Conservation (phyloP, 2,888 invertebrate species). For the Unio delphinus region DNA sequence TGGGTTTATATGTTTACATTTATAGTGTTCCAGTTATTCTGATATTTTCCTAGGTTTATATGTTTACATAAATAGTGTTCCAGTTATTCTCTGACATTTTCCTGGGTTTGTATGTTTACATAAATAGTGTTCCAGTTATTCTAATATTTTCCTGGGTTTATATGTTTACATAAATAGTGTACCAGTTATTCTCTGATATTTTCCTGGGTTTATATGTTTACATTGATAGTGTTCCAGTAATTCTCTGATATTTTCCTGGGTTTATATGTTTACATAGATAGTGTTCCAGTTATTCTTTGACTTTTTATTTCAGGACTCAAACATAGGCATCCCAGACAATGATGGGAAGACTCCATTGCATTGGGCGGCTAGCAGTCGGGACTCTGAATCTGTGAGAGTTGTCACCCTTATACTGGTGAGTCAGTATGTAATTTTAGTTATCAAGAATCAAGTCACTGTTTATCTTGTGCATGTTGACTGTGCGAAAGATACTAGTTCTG, state of each 20-base stretch:
- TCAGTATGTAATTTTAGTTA: conserved; percentile 3
- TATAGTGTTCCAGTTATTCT: neutral
- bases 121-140: neutral
- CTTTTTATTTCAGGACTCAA: conserved; percentile 63
- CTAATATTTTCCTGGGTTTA: neutral
- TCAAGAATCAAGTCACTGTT: neutral
- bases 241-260: neutral
- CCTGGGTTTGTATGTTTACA: neutral
- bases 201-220: neutral
- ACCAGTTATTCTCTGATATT: neutral
- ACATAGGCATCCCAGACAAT: conserved; percentile 71
- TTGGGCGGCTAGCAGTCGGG: conserved; percentile 70
- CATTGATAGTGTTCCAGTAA: neutral
- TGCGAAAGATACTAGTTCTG: too few relatives aligned
- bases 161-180: neutral
- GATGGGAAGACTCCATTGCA: conserved; percentile 72
- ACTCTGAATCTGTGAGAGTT: conserved; percentile 66
- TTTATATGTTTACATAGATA: neutral
- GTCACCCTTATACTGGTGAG: conserved; percentile 69
- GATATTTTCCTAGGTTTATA: neutral
- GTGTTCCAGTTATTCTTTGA: neutral
- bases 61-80: neutral
- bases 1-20: neutral
- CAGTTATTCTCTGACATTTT: neutral
- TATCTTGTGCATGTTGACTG: neutral